Conservation (phyloP, 30 jellyfish, hydroid and myxozoan species). For the Aurelia coerulea region DNA sequence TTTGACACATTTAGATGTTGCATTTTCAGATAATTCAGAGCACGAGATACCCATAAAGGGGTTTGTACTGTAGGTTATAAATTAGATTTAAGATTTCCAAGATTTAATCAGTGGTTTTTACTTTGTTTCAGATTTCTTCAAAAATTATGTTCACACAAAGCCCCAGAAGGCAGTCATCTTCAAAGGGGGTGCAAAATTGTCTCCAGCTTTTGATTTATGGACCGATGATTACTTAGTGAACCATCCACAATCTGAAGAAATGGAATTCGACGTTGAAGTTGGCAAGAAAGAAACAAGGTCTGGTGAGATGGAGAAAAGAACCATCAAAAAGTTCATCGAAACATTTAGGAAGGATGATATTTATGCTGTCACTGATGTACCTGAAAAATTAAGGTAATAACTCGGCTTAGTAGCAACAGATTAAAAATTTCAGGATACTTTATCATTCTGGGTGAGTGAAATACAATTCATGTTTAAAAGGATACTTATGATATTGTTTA, state of each 20-base stretch:
- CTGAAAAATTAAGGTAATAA: conserved; percentile 59
- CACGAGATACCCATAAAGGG: too few relatives aligned
- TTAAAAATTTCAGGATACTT: too few relatives aligned
- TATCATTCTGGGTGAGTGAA: too few relatives aligned
- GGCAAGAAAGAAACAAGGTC: conserved; percentile 80
- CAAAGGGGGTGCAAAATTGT: conserved; percentile 84
- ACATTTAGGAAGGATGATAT: conserved; percentile 68
- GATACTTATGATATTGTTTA: too few relatives aligned
- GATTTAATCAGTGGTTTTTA: too few relatives aligned
- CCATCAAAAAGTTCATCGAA: conserved; percentile 68
- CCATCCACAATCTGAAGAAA: conserved; percentile 77
- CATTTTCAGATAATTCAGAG: too few relatives aligned
- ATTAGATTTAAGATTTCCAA: too few relatives aligned
- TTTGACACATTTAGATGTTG: too few relatives aligned
- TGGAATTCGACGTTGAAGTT: conserved; percentile 76
- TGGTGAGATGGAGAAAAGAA: conserved; percentile 63
- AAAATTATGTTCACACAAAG: conserved; percentile 50
- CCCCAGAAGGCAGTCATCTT: conserved; percentile 83
- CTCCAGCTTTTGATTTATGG: conserved; percentile 85
- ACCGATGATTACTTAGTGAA: conserved; percentile 67
- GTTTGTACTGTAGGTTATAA: too few relatives aligned
- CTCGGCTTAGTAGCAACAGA: too few relatives aligned
- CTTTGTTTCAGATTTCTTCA: conserved; percentile 67
- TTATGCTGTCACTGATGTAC: conserved; percentile 88
- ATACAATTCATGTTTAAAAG: too few relatives aligned